Conservation (phyloP, 2,113 vertebrate species). For the Turdus rufiventris region DNA sequence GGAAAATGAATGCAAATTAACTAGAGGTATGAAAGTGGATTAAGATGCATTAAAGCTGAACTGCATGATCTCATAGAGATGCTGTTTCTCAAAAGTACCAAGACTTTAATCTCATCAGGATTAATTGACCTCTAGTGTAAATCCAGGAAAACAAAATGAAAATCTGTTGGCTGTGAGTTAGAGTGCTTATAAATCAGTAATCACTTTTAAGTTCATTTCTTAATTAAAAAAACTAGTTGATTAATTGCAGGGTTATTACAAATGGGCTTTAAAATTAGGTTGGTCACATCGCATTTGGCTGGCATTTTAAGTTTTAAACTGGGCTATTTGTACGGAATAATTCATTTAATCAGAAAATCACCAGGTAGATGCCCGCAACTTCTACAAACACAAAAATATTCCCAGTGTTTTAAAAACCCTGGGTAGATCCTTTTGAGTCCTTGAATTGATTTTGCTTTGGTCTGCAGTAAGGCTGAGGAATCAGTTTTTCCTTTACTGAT, state of each 20-base stretch:
- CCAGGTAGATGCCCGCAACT: not conserved
- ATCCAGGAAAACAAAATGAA: not conserved
- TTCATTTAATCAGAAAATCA: not conserved
- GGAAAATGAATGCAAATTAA: slow-evolving; percentile 8
- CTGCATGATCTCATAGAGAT: not conserved
- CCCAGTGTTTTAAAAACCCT: not conserved
- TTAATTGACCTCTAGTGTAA: not conserved
- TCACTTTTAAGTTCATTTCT: not conserved
- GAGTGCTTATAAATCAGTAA: slow-evolving; percentile 1
- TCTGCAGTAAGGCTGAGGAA: not conserved
- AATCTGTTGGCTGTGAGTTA: not conserved
- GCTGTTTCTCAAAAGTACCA: not conserved
- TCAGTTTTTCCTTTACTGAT: not conserved
- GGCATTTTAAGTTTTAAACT: not conserved
- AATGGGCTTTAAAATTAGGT: not conserved
- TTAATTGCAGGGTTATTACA: slow-evolving; percentile 5
- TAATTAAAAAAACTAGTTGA: not conserved
- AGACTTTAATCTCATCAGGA: not conserved
- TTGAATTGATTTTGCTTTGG: not conserved
- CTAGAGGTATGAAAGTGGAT: not conserved
- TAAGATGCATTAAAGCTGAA: not conserved
- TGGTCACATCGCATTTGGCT: not conserved
- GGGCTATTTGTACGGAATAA: not conserved
- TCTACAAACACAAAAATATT: not conserved
- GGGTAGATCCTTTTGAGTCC: not conserved